Evolutionary conservation across 2,797 vertebrate species (phyloP), one percentile per base, ranked within the genome.

Genomic region (Chaetodon trifasciatus): DNA sequence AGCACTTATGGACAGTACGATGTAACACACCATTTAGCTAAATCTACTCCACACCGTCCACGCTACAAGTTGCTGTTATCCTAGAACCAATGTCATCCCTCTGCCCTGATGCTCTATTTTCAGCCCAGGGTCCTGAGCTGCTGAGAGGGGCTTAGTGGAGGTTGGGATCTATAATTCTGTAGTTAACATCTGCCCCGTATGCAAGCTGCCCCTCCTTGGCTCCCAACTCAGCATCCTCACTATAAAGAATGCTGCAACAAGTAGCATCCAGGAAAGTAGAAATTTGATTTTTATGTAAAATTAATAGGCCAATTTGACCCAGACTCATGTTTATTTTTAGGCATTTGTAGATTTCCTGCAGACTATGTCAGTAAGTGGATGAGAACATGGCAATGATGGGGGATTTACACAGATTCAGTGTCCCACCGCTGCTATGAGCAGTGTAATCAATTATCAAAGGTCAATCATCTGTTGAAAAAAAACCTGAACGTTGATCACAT

Each of bases 81-180:
- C 89, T 81, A 69, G 81, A 86, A 92, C 80, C 88, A 78, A 82
- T 89, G 86, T 84, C 90, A 91, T 92, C 79, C 77, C 69, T 82
- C 77, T 83, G 82, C 81, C 78, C 88, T 77, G 86, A 91, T 90
- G 91, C 89, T 94, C 91, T 92, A 93, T 93, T 95, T 93, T 92
- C 91, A 93, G 90, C 87, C 87, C 82, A n/a, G 85, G 79, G 91
- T 92, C 90, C 89, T 93, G 91, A 95, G 91, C 93, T 93, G 92
- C 90, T 93, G 92, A 95, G 89, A 94, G 91, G 87, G 87, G 92
- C 91, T 94, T 94, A 94, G 90, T 79, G 76, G 85, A 90, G 87
- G 90, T 87, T 88, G 85, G 86, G 85, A 91, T 92, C 89, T 85
- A 85, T 92, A 93, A 94, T 92, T 84, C 92, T 93, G 88, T 93